A percentile compares a stretch with the other conserved stretches of the same genome.
Conservation (phyloP, 1,140 invertebrate genomes). For the silkworm (Bombyx mori) region ASM3026992v2 NC_085112.1:9476501-9477000, state of each 20-base stretch:
- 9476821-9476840: slow-evolving; percentile 33
- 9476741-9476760: slow-evolving; percentile 19
- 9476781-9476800: slow-evolving; percentile 31
- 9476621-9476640: neutral
- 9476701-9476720: too few species aligned
- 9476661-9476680: neutral
- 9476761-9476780: slow-evolving; percentile 16
- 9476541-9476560: too few species aligned
- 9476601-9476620: neutral
- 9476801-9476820: slow-evolving; percentile 42
- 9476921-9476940: slow-evolving; percentile 13
- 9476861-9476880: slow-evolving; percentile 57
- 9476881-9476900: slow-evolving; percentile 35
- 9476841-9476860: slow-evolving; percentile 66
- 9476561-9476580: too few species aligned
- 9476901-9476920: slow-evolving; percentile 43
- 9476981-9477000: too few species aligned
- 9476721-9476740: neutral
- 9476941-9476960: too few species aligned
- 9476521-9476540: too few species aligned
- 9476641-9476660: too few species aligned
- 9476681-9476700: neutral
- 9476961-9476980: too few species aligned
- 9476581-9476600: neutral
- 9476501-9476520: too few species aligned